phyloP scores from a whole-genome alignment of 2,113 vertebrate genomes.

The Colinus virginianus region DNA sequence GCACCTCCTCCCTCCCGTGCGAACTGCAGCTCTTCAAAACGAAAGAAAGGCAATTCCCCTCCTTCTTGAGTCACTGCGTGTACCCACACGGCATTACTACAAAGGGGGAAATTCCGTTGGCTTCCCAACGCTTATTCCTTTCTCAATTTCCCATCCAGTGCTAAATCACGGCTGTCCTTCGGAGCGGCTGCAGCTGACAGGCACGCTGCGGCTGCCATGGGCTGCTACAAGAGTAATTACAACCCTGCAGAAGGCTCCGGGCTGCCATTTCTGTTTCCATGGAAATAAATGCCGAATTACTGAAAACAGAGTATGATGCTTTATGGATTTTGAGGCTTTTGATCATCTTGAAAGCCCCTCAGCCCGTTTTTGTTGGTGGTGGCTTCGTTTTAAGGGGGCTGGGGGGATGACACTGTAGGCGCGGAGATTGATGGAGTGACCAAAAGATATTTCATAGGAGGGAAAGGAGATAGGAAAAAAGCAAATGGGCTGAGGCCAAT shows the following conservation, averaged over 20 bases:
- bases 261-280: conserved; percentile 69
- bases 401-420: background rate
- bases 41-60: background rate
- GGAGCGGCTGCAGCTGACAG: background rate
- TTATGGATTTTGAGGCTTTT: conserved; percentile 17
- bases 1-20: background rate
- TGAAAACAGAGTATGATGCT: conserved; percentile 23
- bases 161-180: background rate
- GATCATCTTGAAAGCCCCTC: conserved; percentile 22
- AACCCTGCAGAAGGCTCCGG: conserved; percentile 48
- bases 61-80: background rate
- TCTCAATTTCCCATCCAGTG: background rate
- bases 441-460: background rate
- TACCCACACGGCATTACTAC: accelerated
- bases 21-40: background rate
- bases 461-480: background rate
- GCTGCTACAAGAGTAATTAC: conserved; percentile 69
- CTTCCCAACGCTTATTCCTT: background rate
- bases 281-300: conserved; percentile 67
- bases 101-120: conserved; percentile 6
- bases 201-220: background rate
- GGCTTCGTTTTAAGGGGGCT: background rate
- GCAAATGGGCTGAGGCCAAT: background rate
- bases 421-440: accelerated
- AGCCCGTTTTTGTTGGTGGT: background rate